Conservation (phyloP, 2,797 vertebrate genomes). For the Anas capensis region DNA sequence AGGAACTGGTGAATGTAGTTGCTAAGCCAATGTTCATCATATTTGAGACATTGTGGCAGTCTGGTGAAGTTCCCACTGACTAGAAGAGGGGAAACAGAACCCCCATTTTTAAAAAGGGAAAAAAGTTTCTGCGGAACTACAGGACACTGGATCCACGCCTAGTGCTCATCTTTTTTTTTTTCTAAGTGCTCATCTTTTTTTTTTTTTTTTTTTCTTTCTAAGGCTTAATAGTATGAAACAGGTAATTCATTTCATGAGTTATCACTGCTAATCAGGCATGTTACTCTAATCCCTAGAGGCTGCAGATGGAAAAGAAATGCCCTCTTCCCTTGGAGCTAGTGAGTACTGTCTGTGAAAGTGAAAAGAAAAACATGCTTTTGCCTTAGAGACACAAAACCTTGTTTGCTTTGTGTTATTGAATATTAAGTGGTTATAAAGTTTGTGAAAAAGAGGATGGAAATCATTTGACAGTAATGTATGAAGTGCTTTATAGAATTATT, state of each 20-base stretch:
- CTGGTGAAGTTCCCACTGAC: no score
- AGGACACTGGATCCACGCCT: neutral
- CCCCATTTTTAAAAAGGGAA: no score
- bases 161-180: neutral
- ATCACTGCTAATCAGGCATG: neutral
- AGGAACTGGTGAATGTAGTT: no score
- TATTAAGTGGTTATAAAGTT: neutral
- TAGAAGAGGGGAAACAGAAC: no score
- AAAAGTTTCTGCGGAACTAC: no score
- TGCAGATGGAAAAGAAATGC: neutral
- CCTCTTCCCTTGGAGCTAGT: neutral
- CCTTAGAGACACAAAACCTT: neutral
- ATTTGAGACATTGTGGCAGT: no score
- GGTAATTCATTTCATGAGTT: neutral
- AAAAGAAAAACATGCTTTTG: neutral
- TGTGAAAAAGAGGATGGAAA: neutral
- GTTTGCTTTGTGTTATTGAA: neutral
- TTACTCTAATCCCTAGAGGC: neutral
- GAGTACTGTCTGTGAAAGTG: neutral
- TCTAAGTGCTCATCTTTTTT: neutral
- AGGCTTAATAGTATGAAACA: neutral
- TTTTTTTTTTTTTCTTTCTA: neutral
- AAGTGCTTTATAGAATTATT: neutral
- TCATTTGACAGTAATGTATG: neutral
- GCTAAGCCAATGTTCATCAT: no score